Base-by-base conservation (phyloP, 2,797 vertebrate species). In the Loris lydekkerianus region DNA sequence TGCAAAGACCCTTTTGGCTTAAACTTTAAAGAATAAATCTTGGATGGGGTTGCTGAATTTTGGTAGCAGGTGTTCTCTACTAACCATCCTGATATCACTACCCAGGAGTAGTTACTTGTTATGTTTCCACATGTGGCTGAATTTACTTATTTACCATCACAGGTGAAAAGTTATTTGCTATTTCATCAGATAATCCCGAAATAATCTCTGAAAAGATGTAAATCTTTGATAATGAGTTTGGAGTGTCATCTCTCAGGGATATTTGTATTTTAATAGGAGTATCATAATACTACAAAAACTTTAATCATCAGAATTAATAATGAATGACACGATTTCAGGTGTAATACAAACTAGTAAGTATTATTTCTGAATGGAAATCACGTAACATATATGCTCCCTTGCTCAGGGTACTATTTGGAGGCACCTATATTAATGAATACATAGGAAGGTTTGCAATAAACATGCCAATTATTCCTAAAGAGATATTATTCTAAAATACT, bases 231-330 rank as follows among this genome's bases (percentile, higher is more conserved):
- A 94, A 91, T 82, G 86, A 96, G 65, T 43, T 94, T 84, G 43
- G 61, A 73, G 31, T 93, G 83, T 85, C 91, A 3, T 89, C 65
- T 94, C 86, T 95, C 34, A 25, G 83, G 86, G 53, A 82, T 94
- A 87, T 94, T 96, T 94, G 86, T 86, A 69, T 92, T 96, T 81
- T 95, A 96, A 89, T 92, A 91, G 60, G 91, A 87, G 10, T 85
- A 43, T 94, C 81, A 90, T 73, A 94, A 89, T 86, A 70, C 60
- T 92, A 86, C 70, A 89, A 40, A 86, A 91, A 88, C 56, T 95
- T 91, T 92, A 92, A 94, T 94, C 77, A 95, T 91, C 94, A 56
- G 67, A 70, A 78, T 95, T 67, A 84, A 93, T 96, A 96, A 92
- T 86, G 87, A 93, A 89, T 88, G 18, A 75, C 46, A 88, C 46